Percentiles rank a stretch among this genome's conserved stretches.
Conservation (phyloP, 2,797 vertebrate species). For the Epinephelus awoara region DNA sequence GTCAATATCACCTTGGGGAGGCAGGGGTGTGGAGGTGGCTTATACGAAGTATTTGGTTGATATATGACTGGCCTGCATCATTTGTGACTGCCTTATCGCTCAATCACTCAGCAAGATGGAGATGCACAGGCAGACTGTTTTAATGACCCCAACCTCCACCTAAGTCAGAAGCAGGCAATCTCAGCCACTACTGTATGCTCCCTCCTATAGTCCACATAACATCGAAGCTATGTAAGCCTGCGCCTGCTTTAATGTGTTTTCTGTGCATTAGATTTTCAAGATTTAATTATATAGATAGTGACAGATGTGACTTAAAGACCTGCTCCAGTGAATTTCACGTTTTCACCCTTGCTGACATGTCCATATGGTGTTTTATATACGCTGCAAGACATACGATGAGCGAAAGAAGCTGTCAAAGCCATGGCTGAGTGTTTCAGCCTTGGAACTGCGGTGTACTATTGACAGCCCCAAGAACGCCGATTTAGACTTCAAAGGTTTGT, state of each 20-base stretch:
- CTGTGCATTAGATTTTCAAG: neutral
- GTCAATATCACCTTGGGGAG: conserved; percentile 76
- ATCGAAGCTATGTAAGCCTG: neutral
- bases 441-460: too few relatives aligned
- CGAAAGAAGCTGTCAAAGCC: too few relatives aligned
- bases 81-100: conserved; percentile 75
- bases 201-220: conserved; percentile 6
- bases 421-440: too few relatives aligned
- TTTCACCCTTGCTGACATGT: too few relatives aligned
- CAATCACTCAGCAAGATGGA: conserved; percentile 77
- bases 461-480: too few relatives aligned
- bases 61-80: conserved; percentile 71
- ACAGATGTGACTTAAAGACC: too few relatives aligned
- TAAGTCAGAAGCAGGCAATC: conserved; percentile 51
- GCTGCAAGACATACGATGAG: too few relatives aligned
- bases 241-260: conserved; percentile 12
- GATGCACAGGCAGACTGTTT: conserved; percentile 59
- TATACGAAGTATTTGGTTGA: conserved; percentile 70
- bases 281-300: too few relatives aligned
- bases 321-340: too few relatives aligned
- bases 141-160: conserved; percentile 68
- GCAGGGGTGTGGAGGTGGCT: conserved; percentile 52
- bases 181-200: conserved; percentile 21
- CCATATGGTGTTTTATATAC: too few relatives aligned
- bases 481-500: too few relatives aligned